Percentiles rank a stretch among this genome's conserved stretches.
phyloP scores from a whole-genome alignment of 2,888 invertebrate species.

The Plutella xylostella region DNA sequence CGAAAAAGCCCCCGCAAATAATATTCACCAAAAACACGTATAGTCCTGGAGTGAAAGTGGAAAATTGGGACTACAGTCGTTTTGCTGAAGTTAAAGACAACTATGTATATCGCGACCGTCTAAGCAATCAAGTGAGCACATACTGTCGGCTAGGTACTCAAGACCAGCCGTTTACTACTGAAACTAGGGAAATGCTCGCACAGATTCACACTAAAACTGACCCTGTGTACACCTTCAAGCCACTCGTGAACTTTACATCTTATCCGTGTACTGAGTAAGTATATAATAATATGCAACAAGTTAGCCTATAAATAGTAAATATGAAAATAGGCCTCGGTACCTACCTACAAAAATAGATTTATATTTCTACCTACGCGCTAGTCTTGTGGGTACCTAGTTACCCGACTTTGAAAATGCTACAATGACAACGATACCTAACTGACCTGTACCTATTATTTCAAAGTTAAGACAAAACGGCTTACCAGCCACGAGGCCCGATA shows the following conservation, averaged over 20 bases:
- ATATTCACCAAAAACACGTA: conserved; percentile 56
- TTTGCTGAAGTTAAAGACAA: conserved; percentile 60
- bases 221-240: conserved; percentile 51
- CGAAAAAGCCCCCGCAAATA: conserved; percentile 52
- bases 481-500: too few species aligned
- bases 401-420: background rate
- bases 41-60: conserved; percentile 44
- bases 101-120: conserved; percentile 51
- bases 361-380: too few species aligned
- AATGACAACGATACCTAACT: too few species aligned
- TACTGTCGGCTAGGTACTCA: conserved; percentile 52
- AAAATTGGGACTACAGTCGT: conserved; percentile 52
- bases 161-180: conserved; percentile 48
- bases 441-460: too few species aligned
- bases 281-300: background rate
- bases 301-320: background rate
- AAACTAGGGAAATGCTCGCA: conserved; percentile 57
- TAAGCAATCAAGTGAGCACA: conserved; percentile 59
- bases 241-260: conserved; percentile 57
- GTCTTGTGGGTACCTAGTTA: too few species aligned
- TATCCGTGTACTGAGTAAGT: conserved; percentile 63
- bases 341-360: background rate
- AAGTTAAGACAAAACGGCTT: too few species aligned
- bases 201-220: conserved; percentile 50
- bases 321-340: background rate